Evolutionary conservation across 2,797 vertebrate genomes (phyloP).

Genomic region (Sebastes trivittatus): DNA sequence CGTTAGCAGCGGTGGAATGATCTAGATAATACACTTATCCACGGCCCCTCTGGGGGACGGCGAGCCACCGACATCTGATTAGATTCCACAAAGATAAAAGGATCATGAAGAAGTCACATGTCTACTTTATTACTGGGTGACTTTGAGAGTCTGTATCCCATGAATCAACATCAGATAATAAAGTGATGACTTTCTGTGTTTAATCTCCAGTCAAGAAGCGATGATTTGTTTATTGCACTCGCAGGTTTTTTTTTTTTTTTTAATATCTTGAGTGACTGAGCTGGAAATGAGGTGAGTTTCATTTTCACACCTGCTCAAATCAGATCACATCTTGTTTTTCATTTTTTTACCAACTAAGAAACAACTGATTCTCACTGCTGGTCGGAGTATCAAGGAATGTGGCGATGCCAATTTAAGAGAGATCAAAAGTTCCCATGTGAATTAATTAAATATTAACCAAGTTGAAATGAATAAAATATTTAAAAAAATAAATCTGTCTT

Average conservation of each 20-base stretch:
- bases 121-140: conserved; percentile 59
- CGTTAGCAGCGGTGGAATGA: conserved; percentile 72
- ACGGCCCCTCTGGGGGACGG: conserved; percentile 52
- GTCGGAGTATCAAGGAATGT: not conserved
- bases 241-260: not conserved
- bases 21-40: conserved; percentile 80
- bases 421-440: not conserved
- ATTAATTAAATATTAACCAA: not conserved
- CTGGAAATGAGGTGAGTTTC: conserved; percentile 15
- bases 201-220: conserved; percentile 47
- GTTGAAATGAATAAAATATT: not conserved
- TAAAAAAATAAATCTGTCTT: too few species aligned
- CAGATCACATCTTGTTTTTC: not conserved
- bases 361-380: not conserved
- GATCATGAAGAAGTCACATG: conserved; percentile 71
- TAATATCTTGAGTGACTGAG: not conserved
- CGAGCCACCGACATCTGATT: conserved; percentile 71
- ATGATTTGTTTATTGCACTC: conserved; percentile 34
- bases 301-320: conserved; percentile 3
- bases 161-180: conserved; percentile 59
- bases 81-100: conserved; percentile 76
- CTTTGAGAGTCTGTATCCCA: conserved; percentile 43
- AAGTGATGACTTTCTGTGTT: conserved; percentile 46
- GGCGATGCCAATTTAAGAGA: not conserved
- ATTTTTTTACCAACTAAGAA: not conserved